Base-by-base conservation (phyloP, 2,797 vertebrate species). In the Cephalopachus bancanus region DNA sequence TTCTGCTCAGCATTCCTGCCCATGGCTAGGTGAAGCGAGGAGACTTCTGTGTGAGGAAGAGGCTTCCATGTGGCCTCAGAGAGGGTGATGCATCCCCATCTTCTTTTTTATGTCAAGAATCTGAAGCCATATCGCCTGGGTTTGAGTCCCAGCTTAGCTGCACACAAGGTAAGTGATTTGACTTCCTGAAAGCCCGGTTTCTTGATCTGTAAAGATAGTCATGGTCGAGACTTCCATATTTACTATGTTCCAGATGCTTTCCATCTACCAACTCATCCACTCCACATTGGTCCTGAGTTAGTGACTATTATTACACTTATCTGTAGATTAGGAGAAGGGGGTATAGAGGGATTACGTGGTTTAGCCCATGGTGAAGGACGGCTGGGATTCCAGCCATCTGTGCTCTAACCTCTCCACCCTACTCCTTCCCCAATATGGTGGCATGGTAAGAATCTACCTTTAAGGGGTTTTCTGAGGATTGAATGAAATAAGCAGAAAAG, bases 361-460 rank as follows among this genome's bases (percentile, higher is more conserved):
- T 53, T 93, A 64, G 75, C 71, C 87, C 24, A 11, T 80, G 59
- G 62, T 69, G 28, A 72, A 60, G 51, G 91, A 33, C 44, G 51
- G 57, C 22, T 62, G 51, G 30, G n/a, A 53, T 24, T 71, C 83
- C 22, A n/a, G 59, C 26, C 55, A 28, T 55, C 22, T 16, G 37
- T 10, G 20, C 30, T 59, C 26, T 44, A n/a, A 33, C 4, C 9
- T 2, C n/a, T 33, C 57, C 67, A 2, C 71, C 22, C 0, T 19
- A 19, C 28, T 51, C 26, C 33, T 90, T 33, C 59, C 33, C 4
- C 10, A 20, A 49, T 1, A 14, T 37, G 10, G 17, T n/a, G 37
- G 22, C 28, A 22, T 16, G n/a, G 7, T 74, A 64, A 53, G 37
- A 72, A n/a, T 67, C 76, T 22, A 10, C n/a, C 10, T 37, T 49